A percentile compares a stretch with the other conserved stretches of the same genome.
These are phyloP conservation scores for Porites cylindrica DNA, from an alignment of 92 coral and sea anemone genomes.

Conservation along the genomic window DNA sequence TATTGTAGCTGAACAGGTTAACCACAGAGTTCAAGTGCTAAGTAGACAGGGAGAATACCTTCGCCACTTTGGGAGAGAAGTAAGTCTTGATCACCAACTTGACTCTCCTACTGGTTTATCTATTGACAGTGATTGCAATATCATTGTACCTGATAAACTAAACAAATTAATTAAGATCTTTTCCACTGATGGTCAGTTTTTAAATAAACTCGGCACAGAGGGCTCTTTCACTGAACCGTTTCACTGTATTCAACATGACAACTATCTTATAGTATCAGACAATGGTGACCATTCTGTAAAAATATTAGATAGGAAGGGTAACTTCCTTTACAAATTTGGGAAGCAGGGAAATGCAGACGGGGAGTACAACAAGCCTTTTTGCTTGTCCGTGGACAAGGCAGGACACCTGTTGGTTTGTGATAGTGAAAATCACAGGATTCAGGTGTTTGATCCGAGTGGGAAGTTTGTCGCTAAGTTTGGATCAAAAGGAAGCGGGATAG, in stretches of 20 bases:
- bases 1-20: not conserved
- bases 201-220: not conserved
- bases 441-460: not conserved
- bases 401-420: too few species aligned
- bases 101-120: not conserved
- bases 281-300: not conserved
- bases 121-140: not conserved
- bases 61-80: not conserved
- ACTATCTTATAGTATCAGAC: not conserved
- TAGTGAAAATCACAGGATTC: too few species aligned
- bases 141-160: not conserved
- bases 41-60: not conserved
- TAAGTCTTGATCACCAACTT: not conserved
- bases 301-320: not conserved
- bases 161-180: slow-evolving; percentile 2
- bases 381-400: too few species aligned
- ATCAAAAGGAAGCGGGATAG: not conserved
- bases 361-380: too few species aligned
- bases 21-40: not conserved
- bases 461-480: too few species aligned
- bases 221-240: not conserved
- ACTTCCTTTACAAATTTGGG: not conserved
- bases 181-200: not conserved
- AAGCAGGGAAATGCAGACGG: too few species aligned
- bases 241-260: not conserved